Base-by-base conservation (phyloP, 2,797 vertebrate species). In the Chelon auratus region DNA sequence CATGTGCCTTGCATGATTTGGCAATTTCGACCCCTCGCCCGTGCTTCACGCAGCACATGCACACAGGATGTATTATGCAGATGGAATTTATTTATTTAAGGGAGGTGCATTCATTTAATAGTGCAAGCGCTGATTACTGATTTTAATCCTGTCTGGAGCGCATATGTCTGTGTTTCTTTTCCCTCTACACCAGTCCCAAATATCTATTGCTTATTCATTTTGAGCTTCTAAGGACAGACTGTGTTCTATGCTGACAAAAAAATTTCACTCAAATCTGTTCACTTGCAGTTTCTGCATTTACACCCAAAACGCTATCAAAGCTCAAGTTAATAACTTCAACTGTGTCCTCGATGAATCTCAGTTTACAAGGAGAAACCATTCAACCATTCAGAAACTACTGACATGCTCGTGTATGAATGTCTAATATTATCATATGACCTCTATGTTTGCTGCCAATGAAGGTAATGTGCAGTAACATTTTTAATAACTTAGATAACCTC, bases 51-150 rank as follows among this genome's bases (percentile, higher is more conserved):
- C 59, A 58, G 63, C 51, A 24, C 43, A 42, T 61, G 63, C 52
- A 72, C 69, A 68, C 70, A 80, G 67, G 69, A 86, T 57, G 61
- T 72, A 77, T 64, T 51, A 11, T 51, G 73, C 75, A 84, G 58
- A 66, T 70, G 78, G 66, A 73, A 72, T 87, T 83, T 87, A 82
- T 87, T 89, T 80, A 68, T 60, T 52, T 55, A 80, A 64, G 54
- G 22, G 58, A 62, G 51, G 39, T 47, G 77, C 47, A 37, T 73
- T 78, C 64, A 84, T 77, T 83, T 75, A 75, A 81, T 80, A 78
- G 63, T 43, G 56, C 67, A 57, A 62, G 66, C 53, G 40, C 63
- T 80, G 85, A 76, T 83, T 65, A 53, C 71, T 72, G 77, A 78
- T 87, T 86, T 87, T 73, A 68, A 80, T 76, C 75, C 65, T 3